A percentile compares a stretch with the other conserved stretches of the same genome.
These are phyloP conservation scores for Phytoseiulus persimilis DNA, from an alignment of 2,888 invertebrate species.

Conservation along the genomic window DNA sequence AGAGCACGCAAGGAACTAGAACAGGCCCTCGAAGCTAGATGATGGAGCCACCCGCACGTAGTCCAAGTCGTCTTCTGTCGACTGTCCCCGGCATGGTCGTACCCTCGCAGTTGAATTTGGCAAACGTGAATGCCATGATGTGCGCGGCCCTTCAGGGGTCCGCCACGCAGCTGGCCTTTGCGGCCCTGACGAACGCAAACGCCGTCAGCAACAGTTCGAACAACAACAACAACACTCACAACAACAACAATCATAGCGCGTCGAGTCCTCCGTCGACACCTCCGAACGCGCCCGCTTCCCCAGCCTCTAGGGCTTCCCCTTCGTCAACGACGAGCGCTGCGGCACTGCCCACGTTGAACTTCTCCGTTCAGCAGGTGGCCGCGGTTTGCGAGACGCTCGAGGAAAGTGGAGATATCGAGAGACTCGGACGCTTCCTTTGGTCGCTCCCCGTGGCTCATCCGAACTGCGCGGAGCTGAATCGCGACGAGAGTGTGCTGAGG, in stretches of 20 bases:
- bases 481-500: slow-evolving; percentile 74
- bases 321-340: slow-evolving; percentile 55
- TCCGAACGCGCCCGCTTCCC: slow-evolving; percentile 46
- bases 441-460: slow-evolving; percentile 83
- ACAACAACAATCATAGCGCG: slow-evolving; percentile 37
- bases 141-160: slow-evolving; percentile 39
- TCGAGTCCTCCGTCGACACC: slow-evolving; percentile 36
- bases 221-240: slow-evolving; percentile 41
- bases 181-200: slow-evolving; percentile 34
- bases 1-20: not conserved
- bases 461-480: slow-evolving; percentile 63
- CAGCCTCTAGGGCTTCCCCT: slow-evolving; percentile 50
- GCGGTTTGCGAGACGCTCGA: slow-evolving; percentile 91
- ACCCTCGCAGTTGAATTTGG: slow-evolving; percentile 26
- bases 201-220: slow-evolving; percentile 40
- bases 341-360: slow-evolving; percentile 71
- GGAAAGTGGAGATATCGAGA: slow-evolving; percentile 83
- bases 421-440: slow-evolving; percentile 78
- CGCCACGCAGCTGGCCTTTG: slow-evolving; percentile 38
- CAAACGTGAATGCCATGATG: slow-evolving; percentile 37
- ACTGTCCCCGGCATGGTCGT: slow-evolving; percentile 22
- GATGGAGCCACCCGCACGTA: not conserved
- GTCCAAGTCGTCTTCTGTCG: not conserved
- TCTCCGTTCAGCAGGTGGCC: slow-evolving; percentile 73
- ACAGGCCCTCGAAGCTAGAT: not conserved